Evolutionary conservation across 2,797 vertebrate genomes (phyloP).

Genomic region (Masticophis lateralis): DNA sequence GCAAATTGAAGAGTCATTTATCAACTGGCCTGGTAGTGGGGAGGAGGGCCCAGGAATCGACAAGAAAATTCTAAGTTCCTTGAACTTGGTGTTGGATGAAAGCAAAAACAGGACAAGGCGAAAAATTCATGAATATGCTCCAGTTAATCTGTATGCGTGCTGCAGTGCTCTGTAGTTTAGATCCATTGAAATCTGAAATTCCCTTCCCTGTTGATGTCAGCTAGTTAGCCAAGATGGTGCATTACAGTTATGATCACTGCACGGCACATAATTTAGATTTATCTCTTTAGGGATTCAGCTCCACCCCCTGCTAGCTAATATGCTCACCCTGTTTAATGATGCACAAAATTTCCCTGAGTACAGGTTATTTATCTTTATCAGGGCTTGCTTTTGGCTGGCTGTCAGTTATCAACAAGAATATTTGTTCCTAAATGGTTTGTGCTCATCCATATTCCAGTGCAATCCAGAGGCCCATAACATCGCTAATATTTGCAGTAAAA

Average conservation of each 20-base stretch:
- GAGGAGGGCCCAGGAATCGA: constrained; percentile 58
- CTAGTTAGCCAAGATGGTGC: constrained; percentile 77
- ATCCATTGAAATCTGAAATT: constrained; percentile 79
- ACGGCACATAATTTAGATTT: constrained; percentile 82
- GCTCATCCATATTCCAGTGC: constrained; percentile 78
- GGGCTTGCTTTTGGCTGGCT: constrained; percentile 73
- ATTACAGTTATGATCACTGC: constrained; percentile 81
- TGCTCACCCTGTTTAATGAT: constrained; percentile 91
- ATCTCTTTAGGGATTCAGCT: constrained; percentile 84
- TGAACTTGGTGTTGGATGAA: constrained; percentile 62
- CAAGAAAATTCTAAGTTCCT: constrained; percentile 63
- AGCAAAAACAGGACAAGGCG: constrained; percentile 56
- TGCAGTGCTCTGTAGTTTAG: constrained; percentile 75
- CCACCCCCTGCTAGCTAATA: constrained; percentile 85
- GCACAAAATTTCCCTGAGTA: constrained; percentile 88
- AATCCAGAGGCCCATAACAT: constrained; percentile 70
- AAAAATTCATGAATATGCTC: constrained; percentile 73
- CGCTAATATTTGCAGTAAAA: constrained; percentile 72
- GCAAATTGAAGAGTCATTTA: constrained; percentile 71
- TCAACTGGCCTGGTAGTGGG: constrained; percentile 59
- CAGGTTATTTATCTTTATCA: constrained; percentile 92
- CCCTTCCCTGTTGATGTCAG: constrained; percentile 79
- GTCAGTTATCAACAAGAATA: constrained; percentile 77
- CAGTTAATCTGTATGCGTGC: constrained; percentile 76
- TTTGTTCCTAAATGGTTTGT: constrained; percentile 75